Conservation (phyloP, 2,113 vertebrate species). For the Triplophysa tibetana region DNA sequence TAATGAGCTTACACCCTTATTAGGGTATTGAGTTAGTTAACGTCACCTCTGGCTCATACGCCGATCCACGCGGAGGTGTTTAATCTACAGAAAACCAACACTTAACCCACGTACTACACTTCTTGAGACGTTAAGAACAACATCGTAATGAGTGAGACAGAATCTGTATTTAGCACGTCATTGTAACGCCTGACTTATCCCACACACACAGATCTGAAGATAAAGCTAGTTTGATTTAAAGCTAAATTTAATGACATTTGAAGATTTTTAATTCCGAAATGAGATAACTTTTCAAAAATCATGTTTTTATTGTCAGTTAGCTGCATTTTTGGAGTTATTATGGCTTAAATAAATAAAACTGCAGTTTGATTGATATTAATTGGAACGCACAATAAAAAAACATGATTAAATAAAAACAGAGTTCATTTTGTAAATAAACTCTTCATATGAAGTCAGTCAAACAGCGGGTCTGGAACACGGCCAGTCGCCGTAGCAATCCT, state of each 20-base stretch:
- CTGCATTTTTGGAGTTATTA: too few species aligned
- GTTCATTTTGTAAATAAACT: too few species aligned
- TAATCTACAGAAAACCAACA: not conserved
- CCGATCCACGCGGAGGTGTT: not conserved
- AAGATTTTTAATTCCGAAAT: conserved; percentile 30
- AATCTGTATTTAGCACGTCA: conserved; percentile 61
- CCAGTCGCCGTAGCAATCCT: conserved; percentile 70
- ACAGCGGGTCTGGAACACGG: conserved; percentile 67
- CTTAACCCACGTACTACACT: not conserved
- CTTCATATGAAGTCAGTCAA: conserved; percentile 67
- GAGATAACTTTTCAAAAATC: too few species aligned
- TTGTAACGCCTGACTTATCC: conserved; percentile 75
- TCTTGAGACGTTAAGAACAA: not conserved
- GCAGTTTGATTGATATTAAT: too few species aligned
- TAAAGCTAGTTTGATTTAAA: conserved; percentile 73
- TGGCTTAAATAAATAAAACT: too few species aligned
- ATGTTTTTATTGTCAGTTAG: too few species aligned
- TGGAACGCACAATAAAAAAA: too few species aligned
- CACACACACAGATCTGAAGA: conserved; percentile 61
- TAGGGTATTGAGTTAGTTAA: conserved; percentile 44
- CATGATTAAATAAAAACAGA: too few species aligned
- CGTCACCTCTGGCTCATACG: not conserved
- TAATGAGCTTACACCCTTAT: conserved; percentile 62
- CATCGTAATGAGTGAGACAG: conserved; percentile 56
- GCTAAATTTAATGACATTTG: conserved; percentile 77